Base-by-base conservation (phyloP, 2,888 invertebrate genomes). In the Calliphora vomitoria region DNA sequence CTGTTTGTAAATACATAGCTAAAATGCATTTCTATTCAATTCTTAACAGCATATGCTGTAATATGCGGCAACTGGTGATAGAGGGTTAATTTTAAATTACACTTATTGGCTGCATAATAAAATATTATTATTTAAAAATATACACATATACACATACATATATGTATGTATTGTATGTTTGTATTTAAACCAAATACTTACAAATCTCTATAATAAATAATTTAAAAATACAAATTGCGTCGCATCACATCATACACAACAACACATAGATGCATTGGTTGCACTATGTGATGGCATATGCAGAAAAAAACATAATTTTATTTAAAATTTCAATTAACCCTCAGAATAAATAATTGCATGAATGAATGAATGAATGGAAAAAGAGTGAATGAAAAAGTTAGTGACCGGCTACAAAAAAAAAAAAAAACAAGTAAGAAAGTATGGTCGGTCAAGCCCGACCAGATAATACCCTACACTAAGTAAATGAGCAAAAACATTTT, bases 301-400 rank as follows among this genome's bases (percentile, higher is more conserved):
- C 76, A 66, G 66, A 41, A 60, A 55, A 64, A 79, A n/a, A 68
- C 44, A 20, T 50, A 31, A 68, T 55, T 68, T 44, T 47, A 69
- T 79, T 69, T 69, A 35, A 47, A 79, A 69, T 60, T 79, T 79
- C 60, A 69, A 69, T 69, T 69, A 69, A 4, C 35, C 41, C 38
- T 44, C 20, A 20, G 15, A 64, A 38, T 25, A 68, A 66, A 68
- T 55, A 68, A 47, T 18, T 31, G 25, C 10, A 18, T 11, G 6
- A 55, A 35, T 11, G 6, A 60, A 44, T 60, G 47, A 62, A n/a
- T 44, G 11, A 8, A 44, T 44, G 44, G 41, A 6, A 4, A 11
- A 25, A 11, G 20, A 15, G 72, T 41, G 18, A 72, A 18, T 72
- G 72, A 62, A 25, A 13, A 38, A 20, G 20, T n/a, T 6, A 44